A percentile compares a stretch with the other conserved stretches of the same genome.
Conservation (phyloP, 2,113 vertebrate genomes). For the human region DNA sequence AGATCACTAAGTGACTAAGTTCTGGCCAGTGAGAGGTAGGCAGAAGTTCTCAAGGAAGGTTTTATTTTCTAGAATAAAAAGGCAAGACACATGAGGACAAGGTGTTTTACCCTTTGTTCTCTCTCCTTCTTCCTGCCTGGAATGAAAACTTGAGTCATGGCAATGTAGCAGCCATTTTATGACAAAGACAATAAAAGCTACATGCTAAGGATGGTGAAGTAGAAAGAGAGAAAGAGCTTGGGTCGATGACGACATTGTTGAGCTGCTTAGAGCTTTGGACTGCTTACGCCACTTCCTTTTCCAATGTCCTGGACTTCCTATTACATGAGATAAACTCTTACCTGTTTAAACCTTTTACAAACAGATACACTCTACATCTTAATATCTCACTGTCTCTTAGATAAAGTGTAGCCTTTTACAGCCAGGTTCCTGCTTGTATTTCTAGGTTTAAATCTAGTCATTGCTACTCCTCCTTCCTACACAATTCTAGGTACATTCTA, state of each 20-base stretch:
- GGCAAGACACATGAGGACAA: neutral
- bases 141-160: neutral
- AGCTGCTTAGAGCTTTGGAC: neutral
- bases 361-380: neutral
- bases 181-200: neutral
- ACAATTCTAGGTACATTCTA: neutral
- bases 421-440: neutral
- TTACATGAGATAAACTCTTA: neutral
- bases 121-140: neutral
- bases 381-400: neutral
- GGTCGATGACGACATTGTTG: neutral
- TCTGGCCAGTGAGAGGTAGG: neutral
- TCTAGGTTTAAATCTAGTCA: neutral
- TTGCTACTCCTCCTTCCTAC: neutral
- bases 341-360: neutral
- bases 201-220: neutral
- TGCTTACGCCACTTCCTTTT: neutral
- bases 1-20: neutral
- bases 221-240: neutral
- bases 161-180: neutral
- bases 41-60: neutral
- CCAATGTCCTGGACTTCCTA: neutral
- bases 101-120: neutral
- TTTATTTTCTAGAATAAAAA: constrained; percentile 29
- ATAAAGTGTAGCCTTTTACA: neutral